phyloP scores from a whole-genome alignment of 2,888 invertebrate genomes.

The Drosophila pegasa region DNA sequence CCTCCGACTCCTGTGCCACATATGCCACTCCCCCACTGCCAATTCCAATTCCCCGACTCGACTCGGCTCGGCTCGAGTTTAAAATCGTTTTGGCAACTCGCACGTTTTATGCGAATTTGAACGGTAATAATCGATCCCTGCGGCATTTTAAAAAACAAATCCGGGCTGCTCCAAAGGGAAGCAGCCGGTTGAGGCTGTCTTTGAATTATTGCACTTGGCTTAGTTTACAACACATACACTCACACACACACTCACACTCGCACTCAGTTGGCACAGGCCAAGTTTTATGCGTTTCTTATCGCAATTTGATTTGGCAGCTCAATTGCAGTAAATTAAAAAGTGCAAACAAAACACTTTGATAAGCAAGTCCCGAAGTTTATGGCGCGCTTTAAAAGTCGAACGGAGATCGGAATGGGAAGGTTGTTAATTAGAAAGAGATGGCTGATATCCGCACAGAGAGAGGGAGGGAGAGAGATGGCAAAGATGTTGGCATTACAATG shows the following conservation, averaged over 20 bases:
- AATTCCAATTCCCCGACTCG: slow-evolving; percentile 17
- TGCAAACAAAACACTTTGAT: slow-evolving; percentile 81
- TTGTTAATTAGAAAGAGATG: slow-evolving; percentile 57
- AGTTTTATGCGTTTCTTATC: slow-evolving; percentile 72
- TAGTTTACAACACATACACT: slow-evolving; percentile 50
- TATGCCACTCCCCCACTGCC: slow-evolving; percentile 28
- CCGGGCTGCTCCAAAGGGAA: slow-evolving; percentile 46
- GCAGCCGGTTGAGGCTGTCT: slow-evolving; percentile 26
- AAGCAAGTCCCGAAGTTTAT: slow-evolving; percentile 68
- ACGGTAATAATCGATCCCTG: slow-evolving; percentile 85
- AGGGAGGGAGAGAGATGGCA: not conserved
- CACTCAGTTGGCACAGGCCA: slow-evolving; percentile 26
- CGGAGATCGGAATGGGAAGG: not conserved
- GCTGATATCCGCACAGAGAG: slow-evolving; percentile 5
- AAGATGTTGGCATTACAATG: not conserved
- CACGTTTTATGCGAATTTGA: slow-evolving; percentile 85
- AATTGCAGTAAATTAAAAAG: slow-evolving; percentile 81
- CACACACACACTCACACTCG: slow-evolving; percentile 50
- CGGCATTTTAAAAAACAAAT: slow-evolving; percentile 85
- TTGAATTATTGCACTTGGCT: slow-evolving; percentile 70
- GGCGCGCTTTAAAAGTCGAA: slow-evolving; percentile 52
- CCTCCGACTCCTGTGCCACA: slow-evolving; percentile 17
- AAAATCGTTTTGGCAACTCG: slow-evolving; percentile 81
- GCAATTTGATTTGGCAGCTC: slow-evolving; percentile 73
- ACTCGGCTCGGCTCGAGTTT: slow-evolving; percentile 48